Percentiles rank a stretch among this genome's conserved stretches.
phyloP scores from a whole-genome alignment of 2,113 vertebrate species.

The Urocolius indicus region DNA sequence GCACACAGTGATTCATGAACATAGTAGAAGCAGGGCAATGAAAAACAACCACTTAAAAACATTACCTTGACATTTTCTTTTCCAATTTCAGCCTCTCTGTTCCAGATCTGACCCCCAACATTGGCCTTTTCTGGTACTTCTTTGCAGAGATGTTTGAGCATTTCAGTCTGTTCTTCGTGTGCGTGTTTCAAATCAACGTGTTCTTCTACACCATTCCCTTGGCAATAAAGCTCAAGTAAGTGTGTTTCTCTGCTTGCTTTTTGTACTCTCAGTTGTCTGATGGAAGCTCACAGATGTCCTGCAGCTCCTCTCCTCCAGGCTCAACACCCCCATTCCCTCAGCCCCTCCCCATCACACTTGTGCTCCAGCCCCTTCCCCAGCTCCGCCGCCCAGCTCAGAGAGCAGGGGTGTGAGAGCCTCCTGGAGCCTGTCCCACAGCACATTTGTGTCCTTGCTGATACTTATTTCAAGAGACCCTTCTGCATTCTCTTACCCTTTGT shows the following conservation, averaged over 20 bases:
- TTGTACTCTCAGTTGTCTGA: neutral
- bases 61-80: neutral
- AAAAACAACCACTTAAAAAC: neutral
- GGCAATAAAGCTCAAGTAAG: slow-evolving; percentile 95
- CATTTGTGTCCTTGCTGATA: neutral
- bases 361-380: too few species aligned
- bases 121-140: slow-evolving; percentile 99
- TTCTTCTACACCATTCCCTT: slow-evolving; percentile 98
- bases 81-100: slow-evolving; percentile 90
- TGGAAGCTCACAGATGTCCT: neutral
- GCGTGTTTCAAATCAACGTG: slow-evolving; percentile 98
- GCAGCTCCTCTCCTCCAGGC: too few species aligned
- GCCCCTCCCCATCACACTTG: too few species aligned
- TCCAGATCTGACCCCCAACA: slow-evolving; percentile 96
- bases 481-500: neutral
- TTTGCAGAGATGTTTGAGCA: slow-evolving; percentile 99
- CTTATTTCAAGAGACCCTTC: neutral
- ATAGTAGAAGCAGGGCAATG: neutral
- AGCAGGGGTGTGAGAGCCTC: neutral
- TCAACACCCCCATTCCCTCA: too few species aligned
- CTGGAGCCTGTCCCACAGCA: neutral
- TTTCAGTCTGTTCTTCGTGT: slow-evolving; percentile 97
- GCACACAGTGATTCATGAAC: neutral
- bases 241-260: slow-evolving; percentile 1
- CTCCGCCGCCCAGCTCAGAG: neutral